phyloP scores from a whole-genome alignment of 2,888 invertebrate species.

The Cantharis rustica region DNA sequence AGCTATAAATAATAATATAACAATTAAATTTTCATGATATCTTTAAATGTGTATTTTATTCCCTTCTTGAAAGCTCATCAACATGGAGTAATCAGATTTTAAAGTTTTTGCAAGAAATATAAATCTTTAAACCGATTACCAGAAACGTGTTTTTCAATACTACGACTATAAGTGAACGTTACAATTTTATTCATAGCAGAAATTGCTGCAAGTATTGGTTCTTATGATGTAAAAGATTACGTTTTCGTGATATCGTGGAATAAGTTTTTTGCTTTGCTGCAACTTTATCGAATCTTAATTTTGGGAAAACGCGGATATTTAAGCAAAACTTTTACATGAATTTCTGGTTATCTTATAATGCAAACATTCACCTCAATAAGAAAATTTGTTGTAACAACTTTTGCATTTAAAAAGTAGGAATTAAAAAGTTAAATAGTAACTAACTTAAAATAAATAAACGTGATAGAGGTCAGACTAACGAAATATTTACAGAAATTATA shows the following conservation, averaged over 20 bases:
- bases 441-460: background rate
- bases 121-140: no score
- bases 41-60: no score
- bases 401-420: background rate
- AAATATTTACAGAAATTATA: background rate
- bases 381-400: background rate
- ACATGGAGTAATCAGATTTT: no score
- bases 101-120: no score
- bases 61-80: no score
- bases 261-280: background rate
- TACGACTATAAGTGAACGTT: background rate
- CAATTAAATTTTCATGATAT: no score
- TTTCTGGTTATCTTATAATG: background rate
- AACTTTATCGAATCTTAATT: background rate
- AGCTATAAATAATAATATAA: no score
- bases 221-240: background rate
- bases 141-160: no score
- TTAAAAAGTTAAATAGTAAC: background rate
- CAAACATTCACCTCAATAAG: background rate
- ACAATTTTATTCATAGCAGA: background rate
- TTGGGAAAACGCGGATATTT: background rate
- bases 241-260: background rate
- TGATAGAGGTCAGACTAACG: background rate
- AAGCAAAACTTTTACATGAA: background rate
- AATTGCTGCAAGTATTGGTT: background rate